Conservation (phyloP, 2,113 vertebrate genomes). For the Anguilla japonica region DNA sequence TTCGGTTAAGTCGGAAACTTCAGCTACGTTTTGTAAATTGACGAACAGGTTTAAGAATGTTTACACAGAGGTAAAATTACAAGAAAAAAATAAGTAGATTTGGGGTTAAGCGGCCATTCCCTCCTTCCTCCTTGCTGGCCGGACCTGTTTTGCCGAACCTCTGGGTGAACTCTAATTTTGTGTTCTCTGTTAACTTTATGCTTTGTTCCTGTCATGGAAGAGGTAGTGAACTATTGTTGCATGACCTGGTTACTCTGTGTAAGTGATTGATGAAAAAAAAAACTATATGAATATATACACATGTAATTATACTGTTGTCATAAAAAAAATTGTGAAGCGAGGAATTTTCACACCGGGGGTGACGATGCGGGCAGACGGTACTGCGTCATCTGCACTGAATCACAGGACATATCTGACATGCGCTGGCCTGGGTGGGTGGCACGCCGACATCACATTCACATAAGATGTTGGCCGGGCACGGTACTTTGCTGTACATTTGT, state of each 20-base stretch:
- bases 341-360: constrained; percentile 21
- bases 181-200: not conserved
- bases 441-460: not conserved
- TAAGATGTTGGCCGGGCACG: not conserved
- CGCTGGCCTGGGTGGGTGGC: not conserved
- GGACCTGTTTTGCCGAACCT: not conserved
- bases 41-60: not conserved
- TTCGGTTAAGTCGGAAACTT: not conserved
- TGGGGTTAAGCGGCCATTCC: not conserved
- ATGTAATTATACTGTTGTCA: constrained; percentile 12
- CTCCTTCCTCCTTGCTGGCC: not conserved
- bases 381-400: not conserved
- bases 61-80: not conserved
- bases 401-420: constrained; percentile 4
- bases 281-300: not conserved
- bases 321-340: constrained; percentile 15
- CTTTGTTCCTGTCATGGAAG: constrained; percentile 2
- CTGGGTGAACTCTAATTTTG: not conserved
- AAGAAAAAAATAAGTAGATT: not conserved
- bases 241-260: constrained; percentile 12
- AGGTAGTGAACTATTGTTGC: not conserved
- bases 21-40: not conserved
- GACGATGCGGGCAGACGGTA: not conserved
- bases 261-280: constrained; percentile 12
- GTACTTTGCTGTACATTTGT: not conserved